Conservation (phyloP, 1,140 invertebrate genomes). For the Lasioglossum baleicum region DNA sequence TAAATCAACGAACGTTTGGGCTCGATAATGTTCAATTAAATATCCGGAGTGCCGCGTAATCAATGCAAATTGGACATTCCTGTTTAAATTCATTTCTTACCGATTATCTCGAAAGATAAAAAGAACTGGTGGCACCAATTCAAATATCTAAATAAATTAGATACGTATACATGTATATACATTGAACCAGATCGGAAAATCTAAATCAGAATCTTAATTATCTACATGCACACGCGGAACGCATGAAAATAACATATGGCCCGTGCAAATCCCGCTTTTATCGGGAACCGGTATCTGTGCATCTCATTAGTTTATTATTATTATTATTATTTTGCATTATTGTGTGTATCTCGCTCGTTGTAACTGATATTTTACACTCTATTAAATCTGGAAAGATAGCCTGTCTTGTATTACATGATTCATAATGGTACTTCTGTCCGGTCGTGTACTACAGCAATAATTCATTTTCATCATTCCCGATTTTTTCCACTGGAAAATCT, state of each 20-base stretch:
- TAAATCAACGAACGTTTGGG: constrained; percentile 34
- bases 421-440: constrained; percentile 11
- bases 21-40: constrained; percentile 14
- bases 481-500: constrained; percentile 11
- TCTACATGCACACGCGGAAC: not conserved
- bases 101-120: not conserved
- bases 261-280: not conserved
- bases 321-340: constrained; percentile 23
- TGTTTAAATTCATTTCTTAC: constrained; percentile 24
- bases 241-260: not conserved
- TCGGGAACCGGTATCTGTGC: not conserved
- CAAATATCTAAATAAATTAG: too few relatives aligned
- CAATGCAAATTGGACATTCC: constrained; percentile 14
- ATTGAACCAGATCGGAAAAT: not conserved
- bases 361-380: constrained; percentile 23
- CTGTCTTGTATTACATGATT: constrained; percentile 18
- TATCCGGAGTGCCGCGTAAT: constrained; percentile 31
- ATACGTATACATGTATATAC: too few relatives aligned
- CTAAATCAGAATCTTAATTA: not conserved
- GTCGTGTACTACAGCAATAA: constrained; percentile 9
- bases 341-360: not conserved
- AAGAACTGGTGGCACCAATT: not conserved
- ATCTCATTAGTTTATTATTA: not conserved
- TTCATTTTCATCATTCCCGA: not conserved
- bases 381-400: constrained; percentile 12